Evolutionary conservation across 2,113 vertebrate species (phyloP).

Genomic region (Petroica traversi): DNA sequence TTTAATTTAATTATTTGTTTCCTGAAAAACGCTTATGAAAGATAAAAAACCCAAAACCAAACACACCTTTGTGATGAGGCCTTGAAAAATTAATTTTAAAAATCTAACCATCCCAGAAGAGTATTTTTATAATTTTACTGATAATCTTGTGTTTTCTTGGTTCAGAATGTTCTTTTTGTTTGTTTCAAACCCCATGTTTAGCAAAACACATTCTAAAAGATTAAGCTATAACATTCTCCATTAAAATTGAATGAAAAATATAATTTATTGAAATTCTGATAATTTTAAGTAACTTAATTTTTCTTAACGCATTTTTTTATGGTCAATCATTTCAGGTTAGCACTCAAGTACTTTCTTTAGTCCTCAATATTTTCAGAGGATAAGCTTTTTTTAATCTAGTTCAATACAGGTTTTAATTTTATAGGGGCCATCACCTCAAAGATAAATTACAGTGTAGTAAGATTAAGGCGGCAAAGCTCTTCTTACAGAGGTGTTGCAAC

Average conservation of each 20-base stretch:
- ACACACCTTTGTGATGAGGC: rapidly evolving
- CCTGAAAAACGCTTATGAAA: neutral
- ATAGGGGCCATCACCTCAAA: neutral
- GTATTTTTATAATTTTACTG: neutral
- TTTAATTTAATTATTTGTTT: neutral
- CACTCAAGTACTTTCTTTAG: neutral
- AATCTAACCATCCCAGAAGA: rapidly evolving
- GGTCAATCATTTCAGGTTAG: neutral
- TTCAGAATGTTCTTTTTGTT: neutral
- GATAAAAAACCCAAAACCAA: neutral
- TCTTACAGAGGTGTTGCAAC: neutral
- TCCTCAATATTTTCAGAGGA: neutral
- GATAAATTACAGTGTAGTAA: neutral
- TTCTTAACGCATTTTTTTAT: neutral
- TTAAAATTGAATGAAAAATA: neutral
- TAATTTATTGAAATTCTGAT: neutral
- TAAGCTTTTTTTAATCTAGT: neutral
- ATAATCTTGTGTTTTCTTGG: neutral
- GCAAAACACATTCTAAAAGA: neutral
- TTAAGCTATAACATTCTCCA: neutral
- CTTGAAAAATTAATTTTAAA: neutral
- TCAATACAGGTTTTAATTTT: neutral
- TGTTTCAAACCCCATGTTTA: neutral
- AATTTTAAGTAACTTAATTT: neutral
- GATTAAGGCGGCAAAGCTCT: neutral